A percentile compares a stretch with the other conserved stretches of the same genome.
Evolutionary conservation across 35 echinoderm and acorn worm genomes (phyloP).

Genomic region (Lytechinus pictus): DNA sequence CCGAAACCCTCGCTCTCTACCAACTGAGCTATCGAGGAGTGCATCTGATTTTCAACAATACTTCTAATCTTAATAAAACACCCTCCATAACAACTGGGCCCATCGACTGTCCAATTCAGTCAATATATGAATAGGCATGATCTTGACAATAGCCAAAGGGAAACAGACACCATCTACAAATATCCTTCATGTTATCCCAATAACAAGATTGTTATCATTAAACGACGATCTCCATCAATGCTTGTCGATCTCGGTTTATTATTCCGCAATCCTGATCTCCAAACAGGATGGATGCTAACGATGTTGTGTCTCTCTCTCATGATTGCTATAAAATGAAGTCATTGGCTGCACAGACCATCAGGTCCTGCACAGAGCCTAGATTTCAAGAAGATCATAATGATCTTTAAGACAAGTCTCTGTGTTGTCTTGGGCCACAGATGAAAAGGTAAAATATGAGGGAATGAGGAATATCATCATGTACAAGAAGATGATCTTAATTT

Average conservation of each 20-base stretch:
- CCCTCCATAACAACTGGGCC: no score
- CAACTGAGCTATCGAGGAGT: no score
- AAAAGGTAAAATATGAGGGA: no score
- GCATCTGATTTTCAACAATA: no score
- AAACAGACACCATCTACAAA: background rate
- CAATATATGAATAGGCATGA: background rate
- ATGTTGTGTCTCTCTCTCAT: background rate
- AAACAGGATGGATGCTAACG: background rate
- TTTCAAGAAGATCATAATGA: no score
- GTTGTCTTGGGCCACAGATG: no score
- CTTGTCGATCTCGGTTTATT: background rate
- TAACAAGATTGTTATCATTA: conserved; percentile 6
- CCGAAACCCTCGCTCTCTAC: no score
- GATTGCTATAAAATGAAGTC: background rate
- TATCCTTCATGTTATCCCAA: conserved; percentile 1
- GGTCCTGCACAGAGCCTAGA: no score
- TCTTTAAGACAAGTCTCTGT: no score
- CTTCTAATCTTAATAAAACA: no score
- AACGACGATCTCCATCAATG: background rate
- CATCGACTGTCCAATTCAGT: background rate
- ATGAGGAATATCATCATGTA: no score
- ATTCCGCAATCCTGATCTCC: background rate
- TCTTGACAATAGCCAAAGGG: background rate
- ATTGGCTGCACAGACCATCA: background rate
- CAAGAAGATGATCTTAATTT: no score